A percentile compares a stretch with the other conserved stretches of the same genome.
Conservation (phyloP, 2,113 vertebrate genomes). For the Scartelaos histophorus region DNA sequence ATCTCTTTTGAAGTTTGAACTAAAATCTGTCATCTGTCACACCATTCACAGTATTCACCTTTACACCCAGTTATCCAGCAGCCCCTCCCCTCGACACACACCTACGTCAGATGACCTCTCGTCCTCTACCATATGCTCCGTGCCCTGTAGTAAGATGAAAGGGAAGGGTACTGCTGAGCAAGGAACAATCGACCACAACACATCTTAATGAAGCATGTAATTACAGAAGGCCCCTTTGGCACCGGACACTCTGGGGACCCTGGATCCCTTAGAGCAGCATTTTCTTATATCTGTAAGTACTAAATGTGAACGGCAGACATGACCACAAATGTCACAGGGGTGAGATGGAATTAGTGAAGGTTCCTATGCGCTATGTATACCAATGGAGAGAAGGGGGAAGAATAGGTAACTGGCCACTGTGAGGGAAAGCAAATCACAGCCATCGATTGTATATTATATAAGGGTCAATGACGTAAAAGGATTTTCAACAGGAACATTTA, state of each 20-base stretch:
- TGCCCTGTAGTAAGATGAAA: neutral
- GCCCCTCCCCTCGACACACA: neutral
- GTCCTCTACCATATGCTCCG: neutral
- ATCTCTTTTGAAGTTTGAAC: too few species aligned
- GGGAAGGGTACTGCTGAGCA: neutral
- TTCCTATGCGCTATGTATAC: too few species aligned
- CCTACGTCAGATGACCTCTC: neutral
- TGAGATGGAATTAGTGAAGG: too few species aligned
- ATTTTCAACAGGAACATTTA: too few species aligned
- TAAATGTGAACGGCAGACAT: neutral
- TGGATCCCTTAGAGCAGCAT: neutral
- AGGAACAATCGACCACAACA: conserved; percentile 1
- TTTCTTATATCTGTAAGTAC: neutral
- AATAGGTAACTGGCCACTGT: too few species aligned
- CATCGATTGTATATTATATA: too few species aligned
- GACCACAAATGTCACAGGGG: neutral
- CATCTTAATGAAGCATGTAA: conserved; percentile 2
- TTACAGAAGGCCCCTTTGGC: neutral
- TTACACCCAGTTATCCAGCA: neutral
- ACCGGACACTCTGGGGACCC: neutral
- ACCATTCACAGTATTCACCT: neutral
- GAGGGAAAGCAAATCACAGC: too few species aligned
- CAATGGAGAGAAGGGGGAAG: too few species aligned
- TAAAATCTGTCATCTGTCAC: too few species aligned
- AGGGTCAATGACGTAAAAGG: too few species aligned